phyloP scores from a whole-genome alignment of 2,888 invertebrate species.

The Parascotia fuliginaria region DNA sequence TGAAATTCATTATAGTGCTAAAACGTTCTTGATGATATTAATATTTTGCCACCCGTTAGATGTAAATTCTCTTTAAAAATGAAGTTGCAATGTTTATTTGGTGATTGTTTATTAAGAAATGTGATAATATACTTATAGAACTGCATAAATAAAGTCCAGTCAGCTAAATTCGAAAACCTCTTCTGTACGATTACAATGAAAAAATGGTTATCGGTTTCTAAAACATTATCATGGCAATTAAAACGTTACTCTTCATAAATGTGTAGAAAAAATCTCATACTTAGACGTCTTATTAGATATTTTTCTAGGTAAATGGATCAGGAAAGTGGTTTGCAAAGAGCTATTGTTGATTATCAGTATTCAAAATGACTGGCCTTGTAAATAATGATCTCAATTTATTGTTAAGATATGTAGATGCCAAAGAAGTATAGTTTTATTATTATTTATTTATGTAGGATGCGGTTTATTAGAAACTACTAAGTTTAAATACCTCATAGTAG shows the following conservation, averaged over 20 bases:
- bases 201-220: no score
- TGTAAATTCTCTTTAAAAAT: slow-evolving; percentile 15
- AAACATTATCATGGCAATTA: no score
- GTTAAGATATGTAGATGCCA: slow-evolving; percentile 22
- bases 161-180: not conserved
- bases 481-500: slow-evolving; percentile 34
- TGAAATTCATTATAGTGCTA: not conserved
- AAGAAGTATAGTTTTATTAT: slow-evolving; percentile 25
- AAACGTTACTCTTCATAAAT: no score
- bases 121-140: slow-evolving; percentile 39
- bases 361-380: slow-evolving; percentile 1
- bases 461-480: slow-evolving; percentile 17
- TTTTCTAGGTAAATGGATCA: not conserved
- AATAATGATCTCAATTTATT: slow-evolving; percentile 27
- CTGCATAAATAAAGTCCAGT: slow-evolving; percentile 1
- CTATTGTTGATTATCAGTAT: not conserved
- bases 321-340: not conserved
- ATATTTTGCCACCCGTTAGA: slow-evolving; percentile 26
- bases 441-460: slow-evolving; percentile 22
- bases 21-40: not conserved
- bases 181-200: no score
- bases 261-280: no score
- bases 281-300: not conserved
- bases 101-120: slow-evolving; percentile 28
- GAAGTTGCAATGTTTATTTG: slow-evolving; percentile 26